phyloP scores from a whole-genome alignment of 2,888 invertebrate species.

The Stictocephala bisonia region DNA sequence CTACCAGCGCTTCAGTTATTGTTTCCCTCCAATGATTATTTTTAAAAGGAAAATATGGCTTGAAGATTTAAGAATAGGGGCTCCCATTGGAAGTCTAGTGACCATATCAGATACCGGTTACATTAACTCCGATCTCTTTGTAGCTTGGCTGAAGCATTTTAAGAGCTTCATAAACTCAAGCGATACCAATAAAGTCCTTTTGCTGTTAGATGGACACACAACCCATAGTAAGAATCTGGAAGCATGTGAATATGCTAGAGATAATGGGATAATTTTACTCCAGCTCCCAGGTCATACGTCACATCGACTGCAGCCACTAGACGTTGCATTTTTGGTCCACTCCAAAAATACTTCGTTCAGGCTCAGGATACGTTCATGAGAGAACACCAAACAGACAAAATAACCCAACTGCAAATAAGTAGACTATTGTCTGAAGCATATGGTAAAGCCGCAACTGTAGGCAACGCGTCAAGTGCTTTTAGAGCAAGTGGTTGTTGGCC shows the following conservation, averaged over 20 bases:
- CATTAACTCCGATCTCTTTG: conserved; percentile 59
- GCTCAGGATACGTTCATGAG: too few relatives aligned
- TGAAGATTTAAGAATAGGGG: conserved; percentile 55
- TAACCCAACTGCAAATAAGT: too few relatives aligned
- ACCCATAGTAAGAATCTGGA: conserved; percentile 53
- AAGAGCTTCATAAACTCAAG: conserved; percentile 59
- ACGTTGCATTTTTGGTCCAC: neutral
- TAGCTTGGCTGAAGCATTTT: conserved; percentile 57
- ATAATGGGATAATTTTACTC: neutral
- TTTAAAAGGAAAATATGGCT: conserved; percentile 64
- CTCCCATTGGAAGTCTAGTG: conserved; percentile 53
- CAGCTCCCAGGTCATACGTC: conserved; percentile 1
- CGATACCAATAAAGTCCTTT: conserved; percentile 60
- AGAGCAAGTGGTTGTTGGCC: too few relatives aligned
- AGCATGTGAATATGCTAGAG: neutral
- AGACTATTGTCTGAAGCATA: too few relatives aligned
- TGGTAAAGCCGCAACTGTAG: too few relatives aligned
- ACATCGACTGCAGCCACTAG: conserved; percentile 7
- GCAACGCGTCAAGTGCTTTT: too few relatives aligned
- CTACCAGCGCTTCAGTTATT: conserved; percentile 63
- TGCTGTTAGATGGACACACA: conserved; percentile 60
- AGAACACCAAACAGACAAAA: too few relatives aligned
- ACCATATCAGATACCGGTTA: conserved; percentile 60
- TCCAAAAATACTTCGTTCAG: too few relatives aligned
- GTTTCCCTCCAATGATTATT: conserved; percentile 66